Conservation (phyloP, 2,797 vertebrate genomes). For the Channa striata region DNA sequence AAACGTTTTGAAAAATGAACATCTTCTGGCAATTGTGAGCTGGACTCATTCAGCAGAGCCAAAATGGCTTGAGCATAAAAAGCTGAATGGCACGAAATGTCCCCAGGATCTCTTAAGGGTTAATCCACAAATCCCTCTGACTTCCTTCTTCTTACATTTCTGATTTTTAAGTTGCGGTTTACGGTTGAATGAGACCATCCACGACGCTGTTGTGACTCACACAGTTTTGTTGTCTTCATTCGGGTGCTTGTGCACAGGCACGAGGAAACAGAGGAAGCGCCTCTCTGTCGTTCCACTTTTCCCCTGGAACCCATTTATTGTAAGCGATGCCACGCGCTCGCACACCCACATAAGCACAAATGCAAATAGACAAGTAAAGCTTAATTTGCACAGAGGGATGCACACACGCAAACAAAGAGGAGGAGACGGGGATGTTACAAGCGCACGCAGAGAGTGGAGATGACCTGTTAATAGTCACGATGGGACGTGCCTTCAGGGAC, state of each 20-base stretch:
- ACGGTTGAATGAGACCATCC: background rate
- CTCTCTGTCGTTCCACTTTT: slow-evolving; percentile 22
- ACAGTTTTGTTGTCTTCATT: slow-evolving; percentile 21
- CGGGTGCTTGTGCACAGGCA: slow-evolving; percentile 2
- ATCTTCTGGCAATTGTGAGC: too few species aligned
- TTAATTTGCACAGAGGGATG: slow-evolving; percentile 32
- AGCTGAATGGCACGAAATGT: too few species aligned
- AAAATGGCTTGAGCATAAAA: too few species aligned
- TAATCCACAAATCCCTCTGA: too few species aligned
- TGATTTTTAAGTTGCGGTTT: background rate
- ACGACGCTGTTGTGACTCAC: slow-evolving; percentile 9
- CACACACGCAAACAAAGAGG: background rate
- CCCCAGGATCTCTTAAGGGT: too few species aligned
- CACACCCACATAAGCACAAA: background rate
- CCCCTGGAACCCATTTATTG: slow-evolving; percentile 46
- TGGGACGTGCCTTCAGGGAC: slow-evolving; percentile 37
- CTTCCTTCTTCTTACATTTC: background rate
- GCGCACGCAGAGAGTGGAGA: background rate
- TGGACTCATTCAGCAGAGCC: too few species aligned
- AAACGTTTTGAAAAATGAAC: too few species aligned
- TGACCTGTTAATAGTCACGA: slow-evolving; percentile 55
- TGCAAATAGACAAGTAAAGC: slow-evolving; percentile 14
- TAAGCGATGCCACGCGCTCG: slow-evolving; percentile 32
- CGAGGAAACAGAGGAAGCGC: slow-evolving; percentile 23
- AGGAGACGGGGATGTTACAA: slow-evolving; percentile 3